Conservation (phyloP, 2,888 invertebrate species). For the Ennomos quercinarius region DNA sequence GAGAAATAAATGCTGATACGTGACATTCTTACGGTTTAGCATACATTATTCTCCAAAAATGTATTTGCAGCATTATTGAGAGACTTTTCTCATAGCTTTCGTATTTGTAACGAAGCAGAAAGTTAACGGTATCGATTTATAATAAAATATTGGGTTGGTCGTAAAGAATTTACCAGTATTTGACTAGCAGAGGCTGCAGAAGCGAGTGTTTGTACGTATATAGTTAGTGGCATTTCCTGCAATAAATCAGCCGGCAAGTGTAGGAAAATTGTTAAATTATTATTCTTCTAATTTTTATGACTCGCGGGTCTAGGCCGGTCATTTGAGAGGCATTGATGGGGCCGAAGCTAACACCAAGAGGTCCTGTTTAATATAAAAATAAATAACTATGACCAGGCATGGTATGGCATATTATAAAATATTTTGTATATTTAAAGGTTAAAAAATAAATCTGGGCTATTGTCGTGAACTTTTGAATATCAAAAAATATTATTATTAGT, state of each 20-base stretch:
- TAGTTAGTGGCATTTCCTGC: constrained; percentile 63
- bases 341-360: too few species aligned
- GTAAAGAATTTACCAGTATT: constrained; percentile 71
- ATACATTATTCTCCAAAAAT: constrained; percentile 22
- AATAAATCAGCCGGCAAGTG: constrained; percentile 71
- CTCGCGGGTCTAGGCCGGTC: too few species aligned
- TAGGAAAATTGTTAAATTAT: constrained; percentile 67
- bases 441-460: too few species aligned
- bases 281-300: too few species aligned
- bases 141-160: constrained; percentile 72
- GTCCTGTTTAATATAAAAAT: too few species aligned
- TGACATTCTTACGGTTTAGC: constrained; percentile 36
- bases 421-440: too few species aligned
- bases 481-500: too few species aligned
- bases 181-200: constrained; percentile 59
- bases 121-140: constrained; percentile 63
- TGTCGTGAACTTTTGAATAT: too few species aligned
- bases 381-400: too few species aligned
- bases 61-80: constrained; percentile 31
- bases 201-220: constrained; percentile 64
- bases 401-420: too few species aligned
- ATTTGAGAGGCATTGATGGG: too few species aligned
- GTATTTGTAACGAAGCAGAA: constrained; percentile 55
- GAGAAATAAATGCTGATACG: constrained; percentile 33
- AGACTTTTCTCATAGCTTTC: constrained; percentile 21